phyloP scores from a whole-genome alignment of 1,140 invertebrate species.

The Drosophila mauritiana region DNA sequence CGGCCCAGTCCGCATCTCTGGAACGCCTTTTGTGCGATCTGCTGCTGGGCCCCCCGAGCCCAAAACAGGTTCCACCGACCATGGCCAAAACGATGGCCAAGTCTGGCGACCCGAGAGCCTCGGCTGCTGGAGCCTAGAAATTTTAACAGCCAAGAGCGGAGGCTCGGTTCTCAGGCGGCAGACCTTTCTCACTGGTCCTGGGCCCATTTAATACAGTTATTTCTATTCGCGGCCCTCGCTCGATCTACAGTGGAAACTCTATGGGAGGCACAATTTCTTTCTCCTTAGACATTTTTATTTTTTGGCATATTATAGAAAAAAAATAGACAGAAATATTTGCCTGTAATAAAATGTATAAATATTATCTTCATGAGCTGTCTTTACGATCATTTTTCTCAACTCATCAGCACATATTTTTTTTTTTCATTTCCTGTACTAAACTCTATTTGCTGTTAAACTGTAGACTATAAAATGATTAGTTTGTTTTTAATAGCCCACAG shows the following conservation, averaged over 20 bases:
- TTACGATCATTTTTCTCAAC: not conserved
- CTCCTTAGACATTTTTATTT: no score
- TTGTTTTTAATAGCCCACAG: not conserved
- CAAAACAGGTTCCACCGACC: constrained; percentile 58
- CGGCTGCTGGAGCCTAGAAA: constrained; percentile 28
- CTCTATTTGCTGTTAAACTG: not conserved
- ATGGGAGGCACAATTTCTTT: not conserved
- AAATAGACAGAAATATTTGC: not conserved
- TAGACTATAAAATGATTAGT: not conserved
- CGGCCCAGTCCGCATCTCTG: constrained; percentile 56
- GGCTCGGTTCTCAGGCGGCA: constrained; percentile 47
- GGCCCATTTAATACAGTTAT: constrained; percentile 82
- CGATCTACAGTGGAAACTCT: constrained; percentile 16
- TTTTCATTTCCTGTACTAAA: not conserved
- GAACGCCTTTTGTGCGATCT: constrained; percentile 61
- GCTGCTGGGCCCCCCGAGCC: constrained; percentile 1
- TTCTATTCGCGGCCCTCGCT: constrained; percentile 47
- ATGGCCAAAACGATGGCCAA: constrained; percentile 27
- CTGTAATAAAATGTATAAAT: not conserved
- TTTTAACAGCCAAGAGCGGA: constrained; percentile 67
- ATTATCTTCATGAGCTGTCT: no score
- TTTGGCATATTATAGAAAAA: no score
- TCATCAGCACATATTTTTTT: not conserved
- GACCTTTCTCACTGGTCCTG: constrained; percentile 53
- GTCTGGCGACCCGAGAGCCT: constrained; percentile 11